phyloP scores from a whole-genome alignment of 2,888 invertebrate genomes.

The Eupithecia tripunctaria region DNA sequence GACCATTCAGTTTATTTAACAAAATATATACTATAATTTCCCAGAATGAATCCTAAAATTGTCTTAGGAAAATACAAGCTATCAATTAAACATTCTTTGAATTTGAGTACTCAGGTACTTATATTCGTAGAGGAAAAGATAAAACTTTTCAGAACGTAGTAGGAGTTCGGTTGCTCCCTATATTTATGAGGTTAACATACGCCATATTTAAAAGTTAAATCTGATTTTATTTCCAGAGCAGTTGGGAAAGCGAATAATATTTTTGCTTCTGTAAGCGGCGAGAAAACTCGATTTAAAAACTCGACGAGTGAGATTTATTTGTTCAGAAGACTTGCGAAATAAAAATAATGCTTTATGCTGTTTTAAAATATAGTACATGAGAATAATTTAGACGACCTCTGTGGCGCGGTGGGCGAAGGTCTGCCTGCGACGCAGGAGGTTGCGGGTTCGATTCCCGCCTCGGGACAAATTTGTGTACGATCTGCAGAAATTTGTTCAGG shows the following conservation, averaged over 20 bases:
- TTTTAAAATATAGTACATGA: slow-evolving; percentile 3
- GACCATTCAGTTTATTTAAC: too few relatives aligned
- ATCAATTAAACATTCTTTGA: neutral
- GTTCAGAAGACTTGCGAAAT: slow-evolving; percentile 14
- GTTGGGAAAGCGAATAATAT: slow-evolving; percentile 41
- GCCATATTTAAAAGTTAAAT: slow-evolving; percentile 19
- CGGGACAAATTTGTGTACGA: too few relatives aligned
- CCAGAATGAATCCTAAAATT: too few relatives aligned
- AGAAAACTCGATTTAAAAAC: slow-evolving; percentile 46
- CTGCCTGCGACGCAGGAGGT: too few relatives aligned
- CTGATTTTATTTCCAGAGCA: slow-evolving; percentile 26
- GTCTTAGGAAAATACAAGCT: neutral
- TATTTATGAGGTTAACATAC: slow-evolving; percentile 16
- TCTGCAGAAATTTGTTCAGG: too few relatives aligned
- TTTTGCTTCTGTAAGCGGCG: slow-evolving; percentile 36
- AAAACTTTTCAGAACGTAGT: neutral
- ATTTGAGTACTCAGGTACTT: neutral
- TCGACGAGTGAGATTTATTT: slow-evolving; percentile 40
- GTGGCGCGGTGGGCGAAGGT: too few relatives aligned
- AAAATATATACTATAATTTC: too few relatives aligned
- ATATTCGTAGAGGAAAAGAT: neutral
- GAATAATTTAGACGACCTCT: too few relatives aligned
- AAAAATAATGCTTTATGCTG: slow-evolving; percentile 13
- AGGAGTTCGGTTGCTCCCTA: slow-evolving; percentile 10
- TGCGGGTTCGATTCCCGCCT: too few relatives aligned